A percentile compares a stretch with the other conserved stretches of the same genome.
Conservation (phyloP, 1,140 invertebrate genomes). For the Aphidius ervi region DNA sequence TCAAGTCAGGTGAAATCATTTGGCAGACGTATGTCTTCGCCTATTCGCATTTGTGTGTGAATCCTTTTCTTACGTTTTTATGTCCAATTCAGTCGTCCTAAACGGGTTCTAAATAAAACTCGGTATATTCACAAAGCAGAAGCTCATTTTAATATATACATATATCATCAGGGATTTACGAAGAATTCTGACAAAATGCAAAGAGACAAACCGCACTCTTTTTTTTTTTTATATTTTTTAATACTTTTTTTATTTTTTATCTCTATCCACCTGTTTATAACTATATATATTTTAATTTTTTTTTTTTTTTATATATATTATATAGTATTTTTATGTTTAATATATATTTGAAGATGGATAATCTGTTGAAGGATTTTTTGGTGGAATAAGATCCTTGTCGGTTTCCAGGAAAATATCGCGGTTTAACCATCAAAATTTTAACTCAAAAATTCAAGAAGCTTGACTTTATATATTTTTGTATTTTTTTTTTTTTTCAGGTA, state of each 20-base stretch:
- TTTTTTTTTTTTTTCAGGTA: no score
- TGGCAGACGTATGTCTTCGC: no score
- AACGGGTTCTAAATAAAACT: no score
- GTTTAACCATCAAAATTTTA: constrained; percentile 14
- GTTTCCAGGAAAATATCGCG: constrained; percentile 19
- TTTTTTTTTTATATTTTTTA: not conserved
- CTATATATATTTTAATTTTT: constrained; percentile 7
- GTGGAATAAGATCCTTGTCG: constrained; percentile 8
- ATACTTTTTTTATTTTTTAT: not conserved
- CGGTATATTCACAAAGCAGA: constrained; percentile 2
- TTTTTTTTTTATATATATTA: not conserved
- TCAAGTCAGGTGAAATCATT: no score
- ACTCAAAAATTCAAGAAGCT: constrained; percentile 22
- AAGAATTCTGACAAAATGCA: constrained; percentile 16
- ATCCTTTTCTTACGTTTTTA: no score
- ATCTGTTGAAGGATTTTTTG: not conserved
- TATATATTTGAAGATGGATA: constrained; percentile 16
- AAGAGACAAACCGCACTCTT: constrained; percentile 11
- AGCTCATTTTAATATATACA: constrained; percentile 22
- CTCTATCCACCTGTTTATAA: no score
- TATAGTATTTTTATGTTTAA: no score
- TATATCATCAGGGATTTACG: constrained; percentile 19
- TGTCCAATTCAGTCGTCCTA: no score
- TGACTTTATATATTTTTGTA: constrained; percentile 25
- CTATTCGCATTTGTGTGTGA: no score